Conservation (phyloP, 2,888 invertebrate genomes). For the Tanytarsus gracilentus region DNA sequence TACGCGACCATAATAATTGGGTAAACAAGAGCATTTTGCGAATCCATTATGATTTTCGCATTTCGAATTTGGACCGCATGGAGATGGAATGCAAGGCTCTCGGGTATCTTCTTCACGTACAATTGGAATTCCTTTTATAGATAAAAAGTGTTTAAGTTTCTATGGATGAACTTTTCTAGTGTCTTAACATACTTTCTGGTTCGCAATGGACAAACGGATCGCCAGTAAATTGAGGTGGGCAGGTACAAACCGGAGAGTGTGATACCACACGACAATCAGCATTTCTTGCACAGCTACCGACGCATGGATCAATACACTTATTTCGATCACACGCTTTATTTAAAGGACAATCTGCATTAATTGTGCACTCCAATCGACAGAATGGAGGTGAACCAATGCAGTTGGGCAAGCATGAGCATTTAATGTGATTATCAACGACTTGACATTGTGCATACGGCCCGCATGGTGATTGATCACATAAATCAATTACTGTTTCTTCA, state of each 20-base stretch:
- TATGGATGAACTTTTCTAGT: conserved; percentile 34
- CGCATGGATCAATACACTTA: conserved; percentile 73
- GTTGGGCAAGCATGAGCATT: conserved; percentile 66
- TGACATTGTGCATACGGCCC: conserved; percentile 72
- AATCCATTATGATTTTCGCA: conserved; percentile 68
- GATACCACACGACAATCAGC: conserved; percentile 76
- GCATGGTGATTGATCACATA: conserved; percentile 75
- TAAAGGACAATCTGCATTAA: conserved; percentile 74
- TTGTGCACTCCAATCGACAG: conserved; percentile 73
- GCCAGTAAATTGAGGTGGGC: conserved; percentile 66
- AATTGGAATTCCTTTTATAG: conserved; percentile 40
- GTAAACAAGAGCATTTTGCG: conserved; percentile 71
- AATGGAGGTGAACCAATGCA: conserved; percentile 71
- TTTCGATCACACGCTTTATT: conserved; percentile 71
- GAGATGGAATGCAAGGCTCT: conserved; percentile 74
- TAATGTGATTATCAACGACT: conserved; percentile 65
- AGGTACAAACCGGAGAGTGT: conserved; percentile 81
- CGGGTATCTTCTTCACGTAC: conserved; percentile 46
- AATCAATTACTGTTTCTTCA: conserved; percentile 44
- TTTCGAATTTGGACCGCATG: conserved; percentile 77
- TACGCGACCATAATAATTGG: conserved; percentile 70
- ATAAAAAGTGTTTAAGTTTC: conserved; percentile 33
- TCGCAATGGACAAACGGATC: conserved; percentile 69
- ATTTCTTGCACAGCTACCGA: conserved; percentile 70
- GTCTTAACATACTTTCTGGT: conserved; percentile 50